Conservation (phyloP, 2,113 vertebrate genomes). For the Ptilonorhynchus violaceus region DNA sequence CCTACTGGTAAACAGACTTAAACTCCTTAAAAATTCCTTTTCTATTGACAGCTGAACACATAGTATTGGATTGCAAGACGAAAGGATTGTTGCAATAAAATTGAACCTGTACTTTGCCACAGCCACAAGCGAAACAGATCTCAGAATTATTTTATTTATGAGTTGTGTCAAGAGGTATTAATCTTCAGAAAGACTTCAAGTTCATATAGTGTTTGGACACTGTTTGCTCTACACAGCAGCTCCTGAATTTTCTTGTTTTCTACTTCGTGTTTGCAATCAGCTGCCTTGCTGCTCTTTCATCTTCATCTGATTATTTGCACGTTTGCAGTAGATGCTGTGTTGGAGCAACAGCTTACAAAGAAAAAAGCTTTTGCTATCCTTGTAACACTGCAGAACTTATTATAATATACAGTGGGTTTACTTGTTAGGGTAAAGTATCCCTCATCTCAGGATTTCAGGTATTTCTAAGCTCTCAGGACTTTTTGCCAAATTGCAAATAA, state of each 20-base stretch:
- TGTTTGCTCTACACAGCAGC: background rate
- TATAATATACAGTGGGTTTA: background rate
- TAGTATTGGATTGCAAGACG: background rate
- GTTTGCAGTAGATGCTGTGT: background rate
- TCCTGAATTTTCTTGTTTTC: background rate
- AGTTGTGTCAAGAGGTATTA: background rate
- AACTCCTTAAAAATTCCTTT: background rate
- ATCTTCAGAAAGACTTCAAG: background rate
- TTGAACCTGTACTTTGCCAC: background rate
- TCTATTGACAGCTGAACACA: background rate
- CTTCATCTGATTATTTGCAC: background rate
- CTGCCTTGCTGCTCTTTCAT: background rate
- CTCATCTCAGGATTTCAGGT: background rate
- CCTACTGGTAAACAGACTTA: background rate
- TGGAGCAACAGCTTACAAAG: background rate
- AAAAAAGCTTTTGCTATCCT: background rate
- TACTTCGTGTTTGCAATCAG: background rate
- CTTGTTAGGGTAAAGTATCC: background rate
- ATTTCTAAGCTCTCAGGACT: background rate
- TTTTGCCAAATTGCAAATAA: background rate
- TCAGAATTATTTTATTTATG: background rate
- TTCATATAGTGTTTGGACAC: background rate
- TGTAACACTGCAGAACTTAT: background rate
- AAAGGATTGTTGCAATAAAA: background rate
- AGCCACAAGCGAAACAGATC: background rate